Conservation (phyloP, 2,113 vertebrate genomes). For the Pygoscelis adeliae region DNA sequence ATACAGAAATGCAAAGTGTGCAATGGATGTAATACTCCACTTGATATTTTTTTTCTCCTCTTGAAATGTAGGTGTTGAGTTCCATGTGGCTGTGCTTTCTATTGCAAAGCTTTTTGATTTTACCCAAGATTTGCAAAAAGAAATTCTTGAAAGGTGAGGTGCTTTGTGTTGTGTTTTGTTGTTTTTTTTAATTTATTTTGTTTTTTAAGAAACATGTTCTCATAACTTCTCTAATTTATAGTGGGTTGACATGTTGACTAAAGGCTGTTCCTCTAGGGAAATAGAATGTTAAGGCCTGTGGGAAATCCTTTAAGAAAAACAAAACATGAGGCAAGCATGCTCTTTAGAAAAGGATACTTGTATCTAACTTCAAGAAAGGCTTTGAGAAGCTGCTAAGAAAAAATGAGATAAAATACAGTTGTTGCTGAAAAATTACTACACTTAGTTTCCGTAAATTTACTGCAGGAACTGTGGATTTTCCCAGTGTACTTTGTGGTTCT, state of each 20-base stretch:
- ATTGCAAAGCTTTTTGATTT: conserved; percentile 91
- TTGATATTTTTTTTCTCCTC: not conserved
- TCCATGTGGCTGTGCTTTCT: conserved; percentile 86
- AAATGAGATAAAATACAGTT: not conserved
- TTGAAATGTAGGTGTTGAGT: conserved; percentile 82
- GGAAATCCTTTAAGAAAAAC: not conserved
- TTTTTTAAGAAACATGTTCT: not conserved
- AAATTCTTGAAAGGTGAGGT: conserved; percentile 88
- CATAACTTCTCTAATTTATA: not conserved
- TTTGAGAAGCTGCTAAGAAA: not conserved
- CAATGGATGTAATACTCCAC: not conserved
- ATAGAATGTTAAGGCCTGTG: not conserved
- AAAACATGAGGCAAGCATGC: not conserved
- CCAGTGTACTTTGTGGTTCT: not conserved
- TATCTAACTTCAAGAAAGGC: not conserved
- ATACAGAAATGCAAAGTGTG: not conserved
- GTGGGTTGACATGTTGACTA: not conserved
- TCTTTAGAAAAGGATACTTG: not conserved
- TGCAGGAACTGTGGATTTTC: not conserved
- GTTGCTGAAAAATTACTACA: not conserved
- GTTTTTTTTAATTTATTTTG: not conserved
- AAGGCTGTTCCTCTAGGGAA: not conserved
- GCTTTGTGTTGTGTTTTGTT: not conserved
- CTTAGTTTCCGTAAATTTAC: not conserved
- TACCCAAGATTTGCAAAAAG: conserved; percentile 87